Evolutionary conservation across 2,113 vertebrate genomes (phyloP), one percentile per base, ranked within the genome.

Genomic region (Amphiprion ocellaris): DNA sequence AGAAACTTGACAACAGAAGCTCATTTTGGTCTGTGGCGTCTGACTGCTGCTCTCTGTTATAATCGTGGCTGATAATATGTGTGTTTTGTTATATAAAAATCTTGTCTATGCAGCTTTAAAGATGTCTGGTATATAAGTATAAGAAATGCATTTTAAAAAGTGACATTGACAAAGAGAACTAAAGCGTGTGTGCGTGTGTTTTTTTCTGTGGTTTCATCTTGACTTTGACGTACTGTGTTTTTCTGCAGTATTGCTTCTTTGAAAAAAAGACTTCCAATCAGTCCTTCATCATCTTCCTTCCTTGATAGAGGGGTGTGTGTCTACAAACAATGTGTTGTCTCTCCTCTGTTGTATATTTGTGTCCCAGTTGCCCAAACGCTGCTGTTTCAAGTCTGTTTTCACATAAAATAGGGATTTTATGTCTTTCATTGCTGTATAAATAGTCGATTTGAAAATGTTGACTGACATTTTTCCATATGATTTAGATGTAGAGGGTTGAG

Each of bases 101-200:
- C 46, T 59, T 71, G 41, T 77, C 73, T 56, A 41, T 47, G 46
- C 65, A 53, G 65, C 52, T 82, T 69, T 66, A 60, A 78, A 60
- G 50, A 66, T 66, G 24, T 76, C 63, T 82, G 49, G 41, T 66
- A 6, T 62, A 84, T 64, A 86, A 78, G 84, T 86, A 86, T 61
- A 52, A 59, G 44, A 24, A 26, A 26, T 26, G 26, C 26, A 76
- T 82, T 87, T 73, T 15, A 74, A 39, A 59, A 70, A 75, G 66
- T 47, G 47, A 72, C 28, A 53, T 17, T 14, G 16, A 73, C 61
- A 47, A 16, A 47, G 63, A 74, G 30, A 39, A 70, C 23, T 17
- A 64, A 21, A 37, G 21, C 49, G 10, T 41, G 33, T 59, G 5
- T 70, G 41, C 52, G 7, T 41, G 41, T 66, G n/a, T 44, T 66